phyloP scores from a whole-genome alignment of 2,888 invertebrate species.

The Schizotus pectinicornis region DNA sequence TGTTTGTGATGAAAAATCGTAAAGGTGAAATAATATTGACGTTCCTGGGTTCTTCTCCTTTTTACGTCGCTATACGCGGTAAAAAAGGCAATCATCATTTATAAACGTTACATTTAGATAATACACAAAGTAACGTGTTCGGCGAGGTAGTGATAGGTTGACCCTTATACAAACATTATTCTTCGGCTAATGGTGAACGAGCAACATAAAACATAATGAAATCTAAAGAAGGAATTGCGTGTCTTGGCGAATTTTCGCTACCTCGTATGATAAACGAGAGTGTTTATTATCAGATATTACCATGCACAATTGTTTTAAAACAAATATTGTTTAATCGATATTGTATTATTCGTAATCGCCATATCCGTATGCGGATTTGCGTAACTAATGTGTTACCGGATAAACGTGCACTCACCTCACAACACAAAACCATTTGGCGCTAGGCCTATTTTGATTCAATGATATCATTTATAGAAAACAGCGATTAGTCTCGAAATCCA shows the following conservation, averaged over 20 bases:
- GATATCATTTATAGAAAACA: not conserved
- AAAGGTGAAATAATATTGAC: too few relatives aligned
- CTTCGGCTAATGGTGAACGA: slow-evolving; percentile 25
- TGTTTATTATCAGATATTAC: slow-evolving; percentile 22
- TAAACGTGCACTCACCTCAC: not conserved
- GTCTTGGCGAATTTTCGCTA: slow-evolving; percentile 28
- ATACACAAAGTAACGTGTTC: slow-evolving; percentile 18
- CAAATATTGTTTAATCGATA: slow-evolving; percentile 26
- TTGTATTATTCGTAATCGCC: slow-evolving; percentile 11
- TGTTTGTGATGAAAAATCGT: slow-evolving; percentile 3
- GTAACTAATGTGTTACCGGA: slow-evolving; percentile 2
- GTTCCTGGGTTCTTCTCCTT: not conserved
- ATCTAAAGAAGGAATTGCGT: slow-evolving; percentile 32
- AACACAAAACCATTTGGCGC: not conserved
- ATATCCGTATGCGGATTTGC: slow-evolving; percentile 10
- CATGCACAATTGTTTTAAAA: slow-evolving; percentile 14
- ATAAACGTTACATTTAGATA: slow-evolving; percentile 18
- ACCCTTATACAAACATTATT: slow-evolving; percentile 22
- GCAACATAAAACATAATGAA: slow-evolving; percentile 30
- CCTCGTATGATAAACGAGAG: slow-evolving; percentile 25
- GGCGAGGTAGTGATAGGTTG: slow-evolving; percentile 17
- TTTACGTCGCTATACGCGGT: not conserved
- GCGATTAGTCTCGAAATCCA: slow-evolving; percentile 5
- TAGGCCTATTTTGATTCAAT: not conserved
- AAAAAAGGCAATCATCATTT: slow-evolving; percentile 18